A percentile compares a stretch with the other conserved stretches of the same genome.
phyloP scores from a whole-genome alignment of 2,888 invertebrate genomes.

The Augiades crinisus region DNA sequence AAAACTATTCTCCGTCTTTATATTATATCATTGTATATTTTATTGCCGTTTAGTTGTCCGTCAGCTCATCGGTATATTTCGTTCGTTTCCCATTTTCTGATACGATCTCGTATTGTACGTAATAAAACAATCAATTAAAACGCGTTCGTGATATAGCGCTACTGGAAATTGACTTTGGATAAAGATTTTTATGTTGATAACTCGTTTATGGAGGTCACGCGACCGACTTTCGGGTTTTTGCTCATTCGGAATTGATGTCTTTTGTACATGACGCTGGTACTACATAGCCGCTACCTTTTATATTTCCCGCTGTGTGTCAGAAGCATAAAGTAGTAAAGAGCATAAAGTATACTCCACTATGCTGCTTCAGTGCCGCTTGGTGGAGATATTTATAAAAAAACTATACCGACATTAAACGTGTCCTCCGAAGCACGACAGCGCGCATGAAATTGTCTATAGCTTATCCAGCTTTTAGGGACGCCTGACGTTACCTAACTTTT shows the following conservation, averaged over 20 bases:
- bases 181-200: conserved; percentile 29
- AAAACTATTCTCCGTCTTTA: no score
- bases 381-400: no score
- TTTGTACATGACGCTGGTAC: not conserved
- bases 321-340: no score
- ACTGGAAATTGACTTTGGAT: conserved; percentile 30
- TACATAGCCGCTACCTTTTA: no score
- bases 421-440: no score
- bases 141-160: conserved; percentile 22
- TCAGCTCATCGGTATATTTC: conserved; percentile 11
- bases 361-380: no score
- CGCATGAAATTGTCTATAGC: no score
- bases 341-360: no score
- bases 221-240: not conserved
- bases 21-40: conserved; percentile 17
- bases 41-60: conserved; percentile 22
- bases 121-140: conserved; percentile 26
- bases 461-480: no score
- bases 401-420: no score
- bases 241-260: conserved; percentile 1
- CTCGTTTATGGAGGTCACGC: conserved; percentile 21
- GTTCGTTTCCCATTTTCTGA: conserved; percentile 25
- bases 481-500: no score
- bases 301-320: no score
- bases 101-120: conserved; percentile 21